A percentile compares a stretch with the other conserved stretches of the same genome.
Evolutionary conservation across 2,888 invertebrate species (phyloP).

Genomic region (Andrena fulva): DNA sequence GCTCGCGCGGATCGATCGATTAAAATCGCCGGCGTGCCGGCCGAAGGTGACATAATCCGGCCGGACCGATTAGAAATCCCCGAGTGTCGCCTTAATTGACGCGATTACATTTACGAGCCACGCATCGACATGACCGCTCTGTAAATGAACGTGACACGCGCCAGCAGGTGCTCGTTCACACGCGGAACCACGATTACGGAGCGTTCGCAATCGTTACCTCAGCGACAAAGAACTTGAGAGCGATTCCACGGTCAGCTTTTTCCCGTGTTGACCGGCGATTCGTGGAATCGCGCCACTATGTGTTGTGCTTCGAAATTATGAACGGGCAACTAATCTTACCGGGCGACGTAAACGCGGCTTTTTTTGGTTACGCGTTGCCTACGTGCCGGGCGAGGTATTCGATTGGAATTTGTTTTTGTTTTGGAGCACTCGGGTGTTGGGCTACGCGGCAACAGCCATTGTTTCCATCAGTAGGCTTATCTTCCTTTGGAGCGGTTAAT

Average conservation of each 20-base stretch:
- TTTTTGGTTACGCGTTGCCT: not conserved
- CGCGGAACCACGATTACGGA: conserved; percentile 27
- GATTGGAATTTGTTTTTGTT: conserved; percentile 38
- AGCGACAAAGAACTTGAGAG: not conserved
- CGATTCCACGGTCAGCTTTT: conserved; percentile 9
- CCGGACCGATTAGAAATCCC: conserved; percentile 65
- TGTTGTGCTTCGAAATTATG: conserved; percentile 14
- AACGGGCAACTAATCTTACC: conserved; percentile 6
- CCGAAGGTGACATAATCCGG: conserved; percentile 60
- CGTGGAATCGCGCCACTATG: conserved; percentile 4
- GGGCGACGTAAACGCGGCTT: not conserved
- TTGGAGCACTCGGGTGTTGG: not conserved
- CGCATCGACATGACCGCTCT: conserved; percentile 27
- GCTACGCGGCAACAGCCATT: no score
- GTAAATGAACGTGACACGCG: conserved; percentile 54
- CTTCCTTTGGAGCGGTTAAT: no score
- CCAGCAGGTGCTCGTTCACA: conserved; percentile 56
- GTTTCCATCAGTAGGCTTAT: no score
- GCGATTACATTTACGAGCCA: conserved; percentile 60
- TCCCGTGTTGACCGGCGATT: conserved; percentile 20
- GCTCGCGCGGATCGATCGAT: conserved; percentile 47
- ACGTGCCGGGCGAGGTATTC: conserved; percentile 9
- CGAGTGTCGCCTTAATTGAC: conserved; percentile 63
- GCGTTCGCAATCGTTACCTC: conserved; percentile 11
- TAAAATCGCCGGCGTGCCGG: conserved; percentile 55